Evolutionary conservation across 1,140 invertebrate genomes (phyloP).

Genomic region (Drosophila ananassae): DNA sequence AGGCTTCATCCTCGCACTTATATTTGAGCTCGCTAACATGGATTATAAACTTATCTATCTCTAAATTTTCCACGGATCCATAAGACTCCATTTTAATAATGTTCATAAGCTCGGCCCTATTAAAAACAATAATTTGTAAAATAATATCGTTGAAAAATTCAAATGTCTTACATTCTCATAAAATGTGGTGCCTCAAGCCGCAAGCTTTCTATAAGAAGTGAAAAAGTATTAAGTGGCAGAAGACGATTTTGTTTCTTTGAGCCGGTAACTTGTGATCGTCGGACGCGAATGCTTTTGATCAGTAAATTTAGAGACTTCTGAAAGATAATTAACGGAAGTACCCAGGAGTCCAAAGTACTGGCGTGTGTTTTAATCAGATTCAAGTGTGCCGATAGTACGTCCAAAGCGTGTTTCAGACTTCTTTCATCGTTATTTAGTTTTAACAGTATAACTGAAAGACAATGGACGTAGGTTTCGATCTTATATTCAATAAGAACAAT

Average conservation of each 20-base stretch:
- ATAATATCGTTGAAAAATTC: too few relatives aligned
- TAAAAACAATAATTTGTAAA: too few relatives aligned
- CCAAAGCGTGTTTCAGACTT: background rate
- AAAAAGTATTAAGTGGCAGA: background rate
- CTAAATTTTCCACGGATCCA: too few relatives aligned
- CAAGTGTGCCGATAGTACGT: conserved; percentile 27
- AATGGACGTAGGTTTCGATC: conserved; percentile 25
- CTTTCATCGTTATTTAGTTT: conserved; percentile 19
- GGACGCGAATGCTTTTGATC: conserved; percentile 25
- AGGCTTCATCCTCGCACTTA: too few relatives aligned
- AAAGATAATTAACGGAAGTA: conserved; percentile 34
- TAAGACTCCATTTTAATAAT: too few relatives aligned
- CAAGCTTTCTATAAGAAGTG: background rate
- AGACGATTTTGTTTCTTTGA: background rate
- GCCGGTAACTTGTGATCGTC: conserved; percentile 1
- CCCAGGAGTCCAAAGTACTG: conserved; percentile 40
- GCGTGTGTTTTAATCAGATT: conserved; percentile 16
- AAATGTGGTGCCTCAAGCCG: background rate
- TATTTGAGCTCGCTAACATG: too few relatives aligned
- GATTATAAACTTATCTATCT: too few relatives aligned
- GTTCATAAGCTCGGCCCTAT: too few relatives aligned
- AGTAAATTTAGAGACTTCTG: conserved; percentile 27
- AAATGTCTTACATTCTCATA: background rate
- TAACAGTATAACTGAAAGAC: conserved; percentile 38
- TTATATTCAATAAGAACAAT: conserved; percentile 25